Evolutionary conservation across 2,888 invertebrate genomes (phyloP).

Genomic region (Sminthurides aquaticus): DNA sequence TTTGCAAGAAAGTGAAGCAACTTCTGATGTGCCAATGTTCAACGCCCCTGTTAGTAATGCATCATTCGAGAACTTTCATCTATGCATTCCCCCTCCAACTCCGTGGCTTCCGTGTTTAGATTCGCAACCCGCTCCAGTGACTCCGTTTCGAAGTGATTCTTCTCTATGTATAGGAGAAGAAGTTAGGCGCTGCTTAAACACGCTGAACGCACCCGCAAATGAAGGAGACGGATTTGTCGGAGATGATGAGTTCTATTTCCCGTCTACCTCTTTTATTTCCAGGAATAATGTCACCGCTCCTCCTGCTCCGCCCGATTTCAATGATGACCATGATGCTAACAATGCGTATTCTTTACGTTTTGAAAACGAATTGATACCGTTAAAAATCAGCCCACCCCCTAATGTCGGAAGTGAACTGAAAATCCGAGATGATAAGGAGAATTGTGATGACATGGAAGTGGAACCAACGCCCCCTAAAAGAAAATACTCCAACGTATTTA

Average conservation of each 20-base stretch:
- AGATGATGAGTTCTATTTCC: neutral
- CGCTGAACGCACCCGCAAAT: neutral
- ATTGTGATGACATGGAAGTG: conserved; percentile 1
- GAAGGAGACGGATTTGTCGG: neutral
- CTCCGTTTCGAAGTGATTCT: no score
- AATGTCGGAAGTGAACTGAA: neutral
- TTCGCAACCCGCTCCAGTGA: no score
- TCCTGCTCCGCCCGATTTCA: neutral
- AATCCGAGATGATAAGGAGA: neutral
- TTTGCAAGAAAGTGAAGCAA: neutral
- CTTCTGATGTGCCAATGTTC: no score
- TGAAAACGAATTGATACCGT: neutral
- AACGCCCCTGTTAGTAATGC: neutral
- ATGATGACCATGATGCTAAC: neutral
- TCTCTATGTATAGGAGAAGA: conserved; percentile 3
- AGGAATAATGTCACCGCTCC: neutral
- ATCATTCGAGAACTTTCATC: no score
- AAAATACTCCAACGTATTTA: conserved; percentile 23
- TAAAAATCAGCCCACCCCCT: neutral
- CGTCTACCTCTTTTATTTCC: neutral
- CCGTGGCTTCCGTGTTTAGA: no score
- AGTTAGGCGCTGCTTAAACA: conserved; percentile 8
- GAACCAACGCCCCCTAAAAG: conserved; percentile 23
- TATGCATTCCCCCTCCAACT: no score
- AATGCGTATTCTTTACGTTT: neutral